Evolutionary conservation across 2,113 vertebrate genomes (phyloP), one percentile per base, ranked within the genome.

Genomic region (Bubalus kerabau): DNA sequence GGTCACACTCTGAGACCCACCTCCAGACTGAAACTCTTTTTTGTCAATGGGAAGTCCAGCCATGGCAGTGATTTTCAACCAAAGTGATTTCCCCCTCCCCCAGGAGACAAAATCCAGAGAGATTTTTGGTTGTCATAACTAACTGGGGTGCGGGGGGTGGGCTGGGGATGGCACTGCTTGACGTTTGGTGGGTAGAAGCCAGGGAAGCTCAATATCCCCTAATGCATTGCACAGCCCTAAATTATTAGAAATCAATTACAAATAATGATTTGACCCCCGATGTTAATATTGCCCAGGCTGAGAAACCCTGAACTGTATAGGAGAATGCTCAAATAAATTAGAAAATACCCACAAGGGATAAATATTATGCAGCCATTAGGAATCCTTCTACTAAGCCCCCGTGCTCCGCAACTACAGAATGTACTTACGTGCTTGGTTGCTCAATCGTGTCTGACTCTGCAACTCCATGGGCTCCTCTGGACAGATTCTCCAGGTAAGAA

Each of bases 381-480:
- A 88, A 57, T 50, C 11, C 4, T 36, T 40, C 46, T 76, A 43
- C 40, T 43, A 43, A 43, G 71, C 36, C 23, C 23, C 12, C 0
- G 1, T 43, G 23, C 0, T 0, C 71, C 3, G 0, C 40, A 43
- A 76, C 23, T 26, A 26, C 6, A 2, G 71, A 43, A 26, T 74
- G 67, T 40, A 74, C 67, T 40, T 40, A 36, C 13, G 11, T 6
- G 21, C 19, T 74, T 74, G 67, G 36, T 74, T 12, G 5, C n/a
- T 74, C 19, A 74, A 13, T 40, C 1, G 10, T 74, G 36, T 40
- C 19, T 0, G 5, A 74, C 67, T 23, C 67, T 24, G 36, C 19
- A 24, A 36, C 19, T 36, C 36, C 67, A 40, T 40, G n/a, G 36
- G 40, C 36, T 74, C 67, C 67, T 23, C 67, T 74, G 67, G 30